Percentiles rank a stretch among this genome's conserved stretches.
Evolutionary conservation across 2,888 invertebrate species (phyloP).

Genomic region (Piscicola geometra): DNA sequence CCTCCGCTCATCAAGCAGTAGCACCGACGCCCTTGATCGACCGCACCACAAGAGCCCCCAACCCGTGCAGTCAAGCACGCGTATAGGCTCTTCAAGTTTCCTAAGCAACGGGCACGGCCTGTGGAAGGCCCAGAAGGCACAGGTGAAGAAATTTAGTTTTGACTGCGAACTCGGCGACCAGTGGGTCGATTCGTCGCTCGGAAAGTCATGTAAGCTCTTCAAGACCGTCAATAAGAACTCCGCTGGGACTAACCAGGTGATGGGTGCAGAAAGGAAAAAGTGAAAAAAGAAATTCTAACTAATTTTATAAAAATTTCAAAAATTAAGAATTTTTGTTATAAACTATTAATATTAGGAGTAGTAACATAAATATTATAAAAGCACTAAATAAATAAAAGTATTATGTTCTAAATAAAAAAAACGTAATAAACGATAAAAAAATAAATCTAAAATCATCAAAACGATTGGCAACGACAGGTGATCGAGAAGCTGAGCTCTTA

Average conservation of each 20-base stretch:
- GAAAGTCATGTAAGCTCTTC: constrained; percentile 21
- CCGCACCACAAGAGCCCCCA: neutral
- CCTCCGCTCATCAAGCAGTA: neutral
- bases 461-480: constrained; percentile 21
- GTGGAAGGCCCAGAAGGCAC: constrained; percentile 28
- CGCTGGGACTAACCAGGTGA: constrained; percentile 25
- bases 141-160: constrained; percentile 37
- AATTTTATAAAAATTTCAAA: too few relatives aligned
- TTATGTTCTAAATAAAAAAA: too few relatives aligned
- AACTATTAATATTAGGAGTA: too few relatives aligned
- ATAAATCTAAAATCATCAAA: too few relatives aligned
- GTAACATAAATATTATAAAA: too few relatives aligned
- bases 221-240: constrained; percentile 25
- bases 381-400: too few relatives aligned
- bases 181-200: constrained; percentile 46
- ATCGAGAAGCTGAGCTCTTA: constrained; percentile 26
- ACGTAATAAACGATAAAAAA: neutral
- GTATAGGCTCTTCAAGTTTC: neutral
- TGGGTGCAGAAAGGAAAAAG: too few relatives aligned
- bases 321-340: too few relatives aligned
- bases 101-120: constrained; percentile 20
- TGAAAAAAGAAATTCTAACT: too few relatives aligned
- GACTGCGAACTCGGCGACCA: constrained; percentile 50
- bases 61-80: neutral
- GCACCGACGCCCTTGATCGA: neutral